A percentile compares a stretch with the other conserved stretches of the same genome.
These are phyloP conservation scores for Sebastes minor DNA, from an alignment of 2,797 vertebrate species.

Conservation along the genomic window DNA sequence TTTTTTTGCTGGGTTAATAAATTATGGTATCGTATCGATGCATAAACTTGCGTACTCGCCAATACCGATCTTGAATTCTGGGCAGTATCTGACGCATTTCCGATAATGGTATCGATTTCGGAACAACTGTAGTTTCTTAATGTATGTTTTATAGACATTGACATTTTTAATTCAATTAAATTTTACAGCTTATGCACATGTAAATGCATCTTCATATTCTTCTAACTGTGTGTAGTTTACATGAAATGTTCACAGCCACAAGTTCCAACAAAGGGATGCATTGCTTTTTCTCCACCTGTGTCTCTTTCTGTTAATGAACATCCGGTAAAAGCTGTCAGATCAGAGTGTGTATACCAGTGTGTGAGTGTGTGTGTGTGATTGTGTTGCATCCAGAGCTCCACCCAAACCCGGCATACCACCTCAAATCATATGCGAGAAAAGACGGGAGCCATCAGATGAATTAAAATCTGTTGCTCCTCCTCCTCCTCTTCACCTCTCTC, in stretches of 20 bases:
- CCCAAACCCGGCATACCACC: constrained; percentile 43
- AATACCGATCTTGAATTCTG: too few species aligned
- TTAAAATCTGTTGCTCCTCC: constrained; percentile 66
- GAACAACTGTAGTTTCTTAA: too few species aligned
- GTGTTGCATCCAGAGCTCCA: constrained; percentile 39
- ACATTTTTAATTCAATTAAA: not conserved
- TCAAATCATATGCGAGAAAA: constrained; percentile 63
- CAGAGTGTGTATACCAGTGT: not conserved
- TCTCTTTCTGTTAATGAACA: constrained; percentile 36
- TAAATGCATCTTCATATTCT: not conserved
- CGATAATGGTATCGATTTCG: too few species aligned
- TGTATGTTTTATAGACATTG: not conserved
- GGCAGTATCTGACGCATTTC: too few species aligned
- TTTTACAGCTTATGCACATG: too few species aligned
- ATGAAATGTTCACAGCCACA: not conserved
- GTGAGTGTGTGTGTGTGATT: not conserved
- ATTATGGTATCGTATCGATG: too few species aligned
- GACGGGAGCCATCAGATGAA: constrained; percentile 74
- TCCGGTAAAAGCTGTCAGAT: constrained; percentile 19
- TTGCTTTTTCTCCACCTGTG: constrained; percentile 32
- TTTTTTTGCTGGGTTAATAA: too few species aligned
- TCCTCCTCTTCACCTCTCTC: not conserved
- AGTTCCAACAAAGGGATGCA: not conserved
- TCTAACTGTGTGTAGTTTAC: not conserved
- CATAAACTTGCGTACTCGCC: too few species aligned